Evolutionary conservation across 2,797 vertebrate species (phyloP), one percentile per base, ranked within the genome.

Genomic region (Epinephelus malabaricus): DNA sequence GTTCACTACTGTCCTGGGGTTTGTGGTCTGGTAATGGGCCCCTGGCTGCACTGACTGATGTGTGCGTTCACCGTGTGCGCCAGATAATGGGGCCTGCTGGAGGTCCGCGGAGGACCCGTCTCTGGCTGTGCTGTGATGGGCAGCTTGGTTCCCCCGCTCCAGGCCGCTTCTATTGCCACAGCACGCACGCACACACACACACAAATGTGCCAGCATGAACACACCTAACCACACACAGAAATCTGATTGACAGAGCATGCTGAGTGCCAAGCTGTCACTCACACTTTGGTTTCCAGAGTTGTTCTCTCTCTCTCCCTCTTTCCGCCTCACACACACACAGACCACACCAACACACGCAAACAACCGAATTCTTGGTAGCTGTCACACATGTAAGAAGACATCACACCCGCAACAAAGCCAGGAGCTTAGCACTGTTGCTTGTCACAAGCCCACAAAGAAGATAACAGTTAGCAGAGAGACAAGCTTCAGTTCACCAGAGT

Each of bases 211-310:
- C n/a, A 5, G 58, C 61, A 62, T 10, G 38, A 64, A 53, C 79
- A 60, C 76, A 27, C 38, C 58, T 54, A 43, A n/a, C 46, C 72
- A 21, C 69, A 58, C 72, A 71, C 75, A 73, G 78, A 51, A 38
- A 72, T 68, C 18, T 87, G 90, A 91, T 86, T 93, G 87, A 91
- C 86, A 80, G 88, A 74, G 78, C 89, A 75, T 54, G 78, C 90
- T 78, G 88, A 62, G 79, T 56, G 74, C 89, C 80, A 45, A 79
- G 90, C 90, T 88, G 93, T 87, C 92, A 91, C 73, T 93, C 90
- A 89, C 88, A 81, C 88, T 76, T 78, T 23, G 60, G 56, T 76
- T 84, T 81, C 47, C 38, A 58, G 54, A 67, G 69, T 74, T 27
- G 58, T 27, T 58, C 75, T 63, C 38, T 50, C 25, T 77, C 25